A percentile compares a stretch with the other conserved stretches of the same genome.
Evolutionary conservation across 1,140 invertebrate species (phyloP).

Genomic region (Camponotus floridanus): DNA sequence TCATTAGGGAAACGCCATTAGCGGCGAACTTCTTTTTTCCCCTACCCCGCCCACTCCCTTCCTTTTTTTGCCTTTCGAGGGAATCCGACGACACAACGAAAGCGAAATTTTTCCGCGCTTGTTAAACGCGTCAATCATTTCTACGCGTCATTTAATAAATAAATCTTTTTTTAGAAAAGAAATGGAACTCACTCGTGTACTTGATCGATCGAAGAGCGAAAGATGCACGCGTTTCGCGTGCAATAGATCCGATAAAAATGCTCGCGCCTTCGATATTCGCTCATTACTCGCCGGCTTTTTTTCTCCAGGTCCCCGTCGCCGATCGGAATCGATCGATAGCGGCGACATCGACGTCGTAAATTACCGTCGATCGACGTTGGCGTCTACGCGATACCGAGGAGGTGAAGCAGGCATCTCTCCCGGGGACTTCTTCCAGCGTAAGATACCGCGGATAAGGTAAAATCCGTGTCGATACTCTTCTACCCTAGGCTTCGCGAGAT

Average conservation of each 20-base stretch:
- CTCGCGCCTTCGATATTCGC: conserved; percentile 34
- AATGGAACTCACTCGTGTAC: not conserved
- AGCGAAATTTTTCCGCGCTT: conserved; percentile 35
- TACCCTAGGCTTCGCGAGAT: conserved; percentile 39
- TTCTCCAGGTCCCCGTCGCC: conserved; percentile 11
- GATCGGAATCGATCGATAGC: conserved; percentile 57
- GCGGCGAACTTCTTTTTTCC: conserved; percentile 73
- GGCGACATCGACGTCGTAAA: conserved; percentile 57
- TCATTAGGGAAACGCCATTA: conserved; percentile 83
- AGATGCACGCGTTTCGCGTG: conserved; percentile 57
- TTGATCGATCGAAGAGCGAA: conserved; percentile 37
- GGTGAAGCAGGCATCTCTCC: conserved; percentile 39
- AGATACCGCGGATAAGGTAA: conserved; percentile 54
- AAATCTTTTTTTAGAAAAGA: not conserved
- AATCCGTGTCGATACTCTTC: conserved; percentile 57
- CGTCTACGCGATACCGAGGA: conserved; percentile 36
- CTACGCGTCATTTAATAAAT: not conserved
- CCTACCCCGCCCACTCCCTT: conserved; percentile 47
- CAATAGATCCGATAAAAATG: conserved; percentile 34
- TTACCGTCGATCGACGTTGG: conserved; percentile 50
- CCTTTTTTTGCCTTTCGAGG: conserved; percentile 52
- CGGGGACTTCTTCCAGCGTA: conserved; percentile 29
- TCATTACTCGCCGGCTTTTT: conserved; percentile 48
- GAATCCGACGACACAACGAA: conserved; percentile 38
- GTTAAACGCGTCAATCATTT: too few species aligned